phyloP scores from a whole-genome alignment of 2,888 invertebrate species.

The Lycophotia porphyrea region DNA sequence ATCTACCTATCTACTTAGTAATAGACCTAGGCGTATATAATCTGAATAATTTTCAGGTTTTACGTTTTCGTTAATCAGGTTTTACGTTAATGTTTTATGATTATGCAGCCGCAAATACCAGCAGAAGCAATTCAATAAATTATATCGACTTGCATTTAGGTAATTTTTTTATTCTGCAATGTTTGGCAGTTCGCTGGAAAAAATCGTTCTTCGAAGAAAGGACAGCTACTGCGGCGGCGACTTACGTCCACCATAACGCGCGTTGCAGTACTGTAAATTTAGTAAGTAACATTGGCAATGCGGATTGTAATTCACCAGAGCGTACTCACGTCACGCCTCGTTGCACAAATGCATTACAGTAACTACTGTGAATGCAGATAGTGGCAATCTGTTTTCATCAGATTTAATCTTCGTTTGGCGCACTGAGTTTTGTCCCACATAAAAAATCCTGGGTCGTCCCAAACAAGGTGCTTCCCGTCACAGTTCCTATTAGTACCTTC shows the following conservation, averaged over 20 bases:
- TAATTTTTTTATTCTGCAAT: background rate
- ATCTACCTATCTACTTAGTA: background rate
- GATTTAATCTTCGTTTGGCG: too few relatives aligned
- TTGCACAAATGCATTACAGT: constrained; percentile 31
- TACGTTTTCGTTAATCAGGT: background rate
- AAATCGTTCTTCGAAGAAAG: too few relatives aligned
- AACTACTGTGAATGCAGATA: background rate
- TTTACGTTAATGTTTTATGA: background rate
- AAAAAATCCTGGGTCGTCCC: too few relatives aligned
- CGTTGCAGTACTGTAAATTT: constrained; percentile 27
- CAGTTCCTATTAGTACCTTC: background rate
- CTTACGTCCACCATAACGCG: too few relatives aligned
- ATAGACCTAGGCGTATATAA: background rate
- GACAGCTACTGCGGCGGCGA: too few relatives aligned
- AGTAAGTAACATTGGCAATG: constrained; percentile 40
- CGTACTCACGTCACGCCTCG: constrained; percentile 25
- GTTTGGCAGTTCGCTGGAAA: background rate
- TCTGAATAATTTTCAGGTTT: constrained; percentile 8
- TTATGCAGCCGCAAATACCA: too few relatives aligned
- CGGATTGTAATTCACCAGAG: constrained; percentile 35
- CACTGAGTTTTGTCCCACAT: too few relatives aligned
- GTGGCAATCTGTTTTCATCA: constrained; percentile 22
- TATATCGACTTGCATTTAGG: background rate
- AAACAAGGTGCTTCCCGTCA: too few relatives aligned
- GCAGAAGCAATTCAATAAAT: background rate